These are phyloP conservation scores for Bubo blakistoni DNA, from an alignment of 2,113 vertebrate species.

Conservation along the genomic window DNA sequence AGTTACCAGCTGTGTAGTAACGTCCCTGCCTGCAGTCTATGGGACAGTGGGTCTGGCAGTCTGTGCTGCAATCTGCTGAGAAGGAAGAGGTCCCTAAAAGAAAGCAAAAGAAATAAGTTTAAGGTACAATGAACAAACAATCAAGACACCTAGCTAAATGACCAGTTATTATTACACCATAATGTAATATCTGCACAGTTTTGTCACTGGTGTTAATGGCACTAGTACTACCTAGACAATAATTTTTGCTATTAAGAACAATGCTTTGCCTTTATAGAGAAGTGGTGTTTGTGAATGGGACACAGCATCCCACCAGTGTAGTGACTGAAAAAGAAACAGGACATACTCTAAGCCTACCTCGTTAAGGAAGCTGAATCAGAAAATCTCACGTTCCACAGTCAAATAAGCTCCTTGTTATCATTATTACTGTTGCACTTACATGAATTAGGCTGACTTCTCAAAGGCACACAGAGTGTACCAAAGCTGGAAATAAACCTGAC, in stretches of 20 bases:
- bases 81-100: not conserved
- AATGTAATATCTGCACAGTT: not conserved
- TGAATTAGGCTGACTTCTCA: not conserved
- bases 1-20: conserved; percentile 72
- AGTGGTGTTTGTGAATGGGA: not conserved
- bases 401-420: not conserved
- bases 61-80: not conserved
- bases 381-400: not conserved
- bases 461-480: not conserved
- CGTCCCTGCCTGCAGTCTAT: conserved; percentile 72
- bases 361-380: not conserved
- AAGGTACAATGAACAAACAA: not conserved
- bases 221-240: not conserved
- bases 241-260: not conserved
- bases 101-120: not conserved
- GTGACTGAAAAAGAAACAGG: not conserved
- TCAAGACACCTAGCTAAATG: not conserved
- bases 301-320: not conserved
- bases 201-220: not conserved
- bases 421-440: not conserved
- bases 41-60: conserved; percentile 40
- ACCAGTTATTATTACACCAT: not conserved
- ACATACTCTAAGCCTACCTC: not conserved
- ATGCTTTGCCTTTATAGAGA: not conserved
- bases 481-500: not conserved